These are phyloP conservation scores for Tetropium fuscum DNA, from an alignment of 2,888 invertebrate genomes.

Conservation along the genomic window DNA sequence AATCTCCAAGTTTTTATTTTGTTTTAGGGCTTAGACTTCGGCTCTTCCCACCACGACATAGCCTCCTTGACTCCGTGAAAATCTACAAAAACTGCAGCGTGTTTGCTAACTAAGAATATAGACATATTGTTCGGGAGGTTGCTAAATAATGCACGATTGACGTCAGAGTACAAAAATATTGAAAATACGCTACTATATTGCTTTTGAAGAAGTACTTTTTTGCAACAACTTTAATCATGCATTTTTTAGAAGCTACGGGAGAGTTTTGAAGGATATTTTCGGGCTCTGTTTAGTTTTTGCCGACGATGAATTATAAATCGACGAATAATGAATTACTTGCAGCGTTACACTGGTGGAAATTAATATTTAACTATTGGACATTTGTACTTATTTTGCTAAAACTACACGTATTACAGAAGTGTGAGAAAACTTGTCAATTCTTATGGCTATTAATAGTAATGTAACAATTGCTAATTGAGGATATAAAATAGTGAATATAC, in stretches of 20 bases:
- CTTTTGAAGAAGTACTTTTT: not conserved
- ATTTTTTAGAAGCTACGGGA: not conserved
- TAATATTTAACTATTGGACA: not conserved
- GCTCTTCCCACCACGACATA: not conserved
- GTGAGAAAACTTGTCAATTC: not conserved
- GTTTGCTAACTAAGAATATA: not conserved
- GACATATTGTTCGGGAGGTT: not conserved
- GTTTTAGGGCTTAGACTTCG: conserved; percentile 5
- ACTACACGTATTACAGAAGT: not conserved
- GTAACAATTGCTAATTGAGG: no score
- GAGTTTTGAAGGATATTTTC: not conserved
- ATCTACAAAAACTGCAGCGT: not conserved
- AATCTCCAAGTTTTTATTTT: conserved; percentile 16
- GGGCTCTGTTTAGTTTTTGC: not conserved
- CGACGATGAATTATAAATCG: not conserved
- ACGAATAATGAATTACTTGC: not conserved
- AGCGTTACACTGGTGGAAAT: not conserved
- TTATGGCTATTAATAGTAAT: no score
- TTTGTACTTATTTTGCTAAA: no score
- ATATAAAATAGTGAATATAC: not conserved
- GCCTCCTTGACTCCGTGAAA: not conserved
- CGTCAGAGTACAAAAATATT: not conserved
- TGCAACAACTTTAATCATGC: not conserved
- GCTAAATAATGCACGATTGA: not conserved
- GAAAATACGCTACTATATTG: conserved; percentile 5